Evolutionary conservation across 2,113 vertebrate species (phyloP), one percentile per base, ranked within the genome.

Genomic region (Brevimyrus niger): DNA sequence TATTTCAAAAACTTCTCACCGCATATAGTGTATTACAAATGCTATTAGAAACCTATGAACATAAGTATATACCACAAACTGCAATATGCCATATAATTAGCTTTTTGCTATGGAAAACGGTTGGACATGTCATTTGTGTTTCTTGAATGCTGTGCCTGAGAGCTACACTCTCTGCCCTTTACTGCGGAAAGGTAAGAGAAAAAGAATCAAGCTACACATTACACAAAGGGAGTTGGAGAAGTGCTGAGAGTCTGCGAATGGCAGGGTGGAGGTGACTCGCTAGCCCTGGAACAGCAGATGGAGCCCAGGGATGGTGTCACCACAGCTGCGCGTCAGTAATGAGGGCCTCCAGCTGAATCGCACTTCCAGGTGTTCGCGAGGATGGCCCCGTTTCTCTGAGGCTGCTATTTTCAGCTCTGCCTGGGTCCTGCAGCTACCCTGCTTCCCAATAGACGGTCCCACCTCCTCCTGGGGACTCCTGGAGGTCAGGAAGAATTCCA

Each of bases 321-420:
- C 47, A 42, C 80, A 83, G 80, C 80, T 83, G 80, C 1, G 80
- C 8, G 10, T 19, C 80, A 13, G 80, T 83, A 47, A 83, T 83
- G 42, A 83, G 42, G 21, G 15, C 84, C 47, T 5, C 84, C 46
- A 31, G 17, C 84, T 31, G 17, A 27, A 86, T n/a, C 84, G 11
- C 23, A 19, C 46, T 23, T 53, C 84, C 84, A 86, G 84, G 84
- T 86, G 84, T 27, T 4, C 23, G 1, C 13, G 6, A 51, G 23
- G 84, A 86, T 51, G 84, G 84, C 84, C 84, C 84, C 46, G 13
- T 86, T 85, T 48, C 19, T 50, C 83, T 86, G 46, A 47, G 35
- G 10, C 44, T 35, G 8, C 84, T 86, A 51, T 86, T 86, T 86
- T 35, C 23, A 86, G 47, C 84, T 86, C 47, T 19, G 80, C 31